Conservation (phyloP, 2,113 vertebrate species). For the Erpornis zantholeuca region DNA sequence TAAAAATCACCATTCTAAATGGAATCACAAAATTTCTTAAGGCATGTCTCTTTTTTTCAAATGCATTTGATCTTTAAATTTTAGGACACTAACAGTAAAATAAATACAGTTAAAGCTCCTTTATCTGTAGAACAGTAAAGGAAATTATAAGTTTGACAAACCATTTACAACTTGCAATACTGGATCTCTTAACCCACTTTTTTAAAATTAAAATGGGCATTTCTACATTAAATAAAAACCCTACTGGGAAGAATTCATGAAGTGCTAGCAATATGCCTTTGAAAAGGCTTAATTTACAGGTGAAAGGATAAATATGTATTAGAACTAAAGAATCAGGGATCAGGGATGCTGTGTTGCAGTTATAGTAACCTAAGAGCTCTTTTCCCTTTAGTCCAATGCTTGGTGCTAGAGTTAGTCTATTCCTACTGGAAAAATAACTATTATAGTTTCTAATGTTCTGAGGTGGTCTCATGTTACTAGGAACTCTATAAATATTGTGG, state of each 20-base stretch:
- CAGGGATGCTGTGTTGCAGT: neutral
- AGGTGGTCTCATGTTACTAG: neutral
- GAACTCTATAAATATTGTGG: neutral
- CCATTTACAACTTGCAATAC: neutral
- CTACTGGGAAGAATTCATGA: neutral
- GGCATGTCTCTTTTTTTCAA: neutral
- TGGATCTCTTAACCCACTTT: neutral
- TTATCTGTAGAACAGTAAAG: neutral
- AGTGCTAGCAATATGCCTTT: neutral
- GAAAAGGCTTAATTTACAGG: neutral
- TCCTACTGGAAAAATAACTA: neutral
- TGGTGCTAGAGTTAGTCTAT: neutral
- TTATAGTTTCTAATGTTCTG: neutral
- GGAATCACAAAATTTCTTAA: conserved; percentile 24
- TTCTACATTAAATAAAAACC: neutral
- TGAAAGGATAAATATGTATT: neutral
- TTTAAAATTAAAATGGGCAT: neutral
- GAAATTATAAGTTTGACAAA: neutral
- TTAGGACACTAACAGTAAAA: neutral
- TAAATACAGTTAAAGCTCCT: neutral
- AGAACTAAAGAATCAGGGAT: neutral
- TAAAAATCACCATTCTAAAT: conserved; percentile 38
- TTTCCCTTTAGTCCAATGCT: neutral
- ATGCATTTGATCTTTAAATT: neutral
- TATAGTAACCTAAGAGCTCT: neutral